A percentile compares a stretch with the other conserved stretches of the same genome.
phyloP scores from a whole-genome alignment of 2,113 vertebrate genomes.

The Sporophila hypoxantha region DNA sequence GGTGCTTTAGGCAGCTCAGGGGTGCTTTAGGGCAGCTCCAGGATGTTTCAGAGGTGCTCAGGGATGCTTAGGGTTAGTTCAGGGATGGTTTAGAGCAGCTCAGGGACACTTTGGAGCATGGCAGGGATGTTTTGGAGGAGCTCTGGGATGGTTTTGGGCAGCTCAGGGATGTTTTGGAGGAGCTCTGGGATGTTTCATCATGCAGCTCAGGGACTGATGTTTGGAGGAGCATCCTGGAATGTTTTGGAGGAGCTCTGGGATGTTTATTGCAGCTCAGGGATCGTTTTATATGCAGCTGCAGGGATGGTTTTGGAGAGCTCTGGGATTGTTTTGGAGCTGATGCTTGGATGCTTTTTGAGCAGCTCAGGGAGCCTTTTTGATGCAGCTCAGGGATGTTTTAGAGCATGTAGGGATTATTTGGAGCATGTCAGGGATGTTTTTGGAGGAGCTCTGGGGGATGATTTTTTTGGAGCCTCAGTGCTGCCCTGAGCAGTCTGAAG shows the following conservation, averaged over 20 bases:
- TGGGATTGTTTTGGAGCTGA: background rate
- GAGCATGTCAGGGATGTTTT: background rate
- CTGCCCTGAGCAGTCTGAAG: background rate
- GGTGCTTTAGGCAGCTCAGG: background rate
- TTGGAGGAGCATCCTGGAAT: background rate
- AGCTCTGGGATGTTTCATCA: too few species aligned
- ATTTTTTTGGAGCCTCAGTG: background rate
- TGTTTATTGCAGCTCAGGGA: background rate
- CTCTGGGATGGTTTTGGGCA: background rate
- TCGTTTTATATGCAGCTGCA: background rate
- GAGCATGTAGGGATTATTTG: background rate
- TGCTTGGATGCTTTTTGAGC: too few species aligned
- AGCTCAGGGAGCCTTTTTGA: background rate
- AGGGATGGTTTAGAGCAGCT: background rate
- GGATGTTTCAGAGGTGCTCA: background rate
- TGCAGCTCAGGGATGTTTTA: background rate
- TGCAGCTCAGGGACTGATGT: background rate
- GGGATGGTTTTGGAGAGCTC: too few species aligned
- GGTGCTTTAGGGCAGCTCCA: background rate
- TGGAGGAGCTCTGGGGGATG: background rate
- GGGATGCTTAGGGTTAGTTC: background rate
- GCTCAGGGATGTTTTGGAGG: too few species aligned
- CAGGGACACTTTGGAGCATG: background rate
- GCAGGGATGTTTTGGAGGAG: background rate
- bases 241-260: background rate